Conservation (phyloP, 2,888 invertebrate species). For the Melinopterus prodromus region DNA sequence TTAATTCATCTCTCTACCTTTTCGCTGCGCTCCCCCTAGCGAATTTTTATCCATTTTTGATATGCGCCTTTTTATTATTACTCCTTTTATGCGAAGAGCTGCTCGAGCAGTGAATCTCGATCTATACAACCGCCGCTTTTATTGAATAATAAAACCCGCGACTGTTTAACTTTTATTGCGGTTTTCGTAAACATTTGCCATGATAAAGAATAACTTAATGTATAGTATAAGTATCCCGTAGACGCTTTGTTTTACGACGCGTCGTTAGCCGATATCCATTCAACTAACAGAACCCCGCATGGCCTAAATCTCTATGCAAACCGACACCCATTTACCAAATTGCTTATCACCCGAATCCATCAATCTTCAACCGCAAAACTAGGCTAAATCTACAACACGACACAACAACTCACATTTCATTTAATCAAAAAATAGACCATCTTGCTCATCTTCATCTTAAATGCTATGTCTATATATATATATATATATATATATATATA, state of each 20-base stretch:
- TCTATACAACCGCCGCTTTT: conserved; percentile 17
- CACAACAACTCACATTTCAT: too few relatives aligned
- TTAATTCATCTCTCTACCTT: conserved; percentile 33
- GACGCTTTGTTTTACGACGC: conserved; percentile 20
- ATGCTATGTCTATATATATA: too few relatives aligned
- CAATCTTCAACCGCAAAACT: background rate
- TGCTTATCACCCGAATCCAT: background rate
- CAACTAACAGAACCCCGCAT: background rate
- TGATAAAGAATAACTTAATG: conserved; percentile 16
- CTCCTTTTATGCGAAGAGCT: conserved; percentile 25
- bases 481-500: too few relatives aligned
- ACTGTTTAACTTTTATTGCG: conserved; percentile 22
- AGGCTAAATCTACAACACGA: background rate
- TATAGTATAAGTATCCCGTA: conserved; percentile 15
- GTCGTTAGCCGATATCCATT: conserved; percentile 16
- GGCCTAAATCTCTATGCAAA: background rate
- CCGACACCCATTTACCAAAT: background rate
- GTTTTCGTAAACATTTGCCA: conserved; percentile 20
- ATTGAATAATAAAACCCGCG: conserved; percentile 31
- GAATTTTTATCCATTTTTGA: conserved; percentile 32
- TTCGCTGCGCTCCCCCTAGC: conserved; percentile 26
- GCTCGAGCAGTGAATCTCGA: conserved; percentile 17
- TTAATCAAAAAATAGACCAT: too few relatives aligned
- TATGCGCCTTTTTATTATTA: conserved; percentile 30
- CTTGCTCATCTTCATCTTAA: too few relatives aligned